Percentiles rank a stretch among this genome's conserved stretches.
Evolutionary conservation across 2,797 vertebrate genomes (phyloP).

Genomic region (Melanotaenia maccullochi): DNA sequence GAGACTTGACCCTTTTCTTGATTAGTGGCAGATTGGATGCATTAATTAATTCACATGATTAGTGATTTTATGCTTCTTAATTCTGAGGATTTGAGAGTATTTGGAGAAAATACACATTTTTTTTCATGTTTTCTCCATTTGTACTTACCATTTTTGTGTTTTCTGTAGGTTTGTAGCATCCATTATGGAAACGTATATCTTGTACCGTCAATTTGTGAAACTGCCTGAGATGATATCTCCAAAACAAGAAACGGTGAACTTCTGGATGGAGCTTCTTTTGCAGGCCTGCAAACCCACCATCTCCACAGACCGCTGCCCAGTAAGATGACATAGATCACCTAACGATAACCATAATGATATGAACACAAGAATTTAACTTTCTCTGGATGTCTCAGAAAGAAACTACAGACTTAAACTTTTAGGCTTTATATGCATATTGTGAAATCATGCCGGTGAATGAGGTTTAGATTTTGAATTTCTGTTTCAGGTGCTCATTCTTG

Average conservation of each 20-base stretch:
- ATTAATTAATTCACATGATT: too few species aligned
- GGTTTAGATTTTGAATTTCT: neutral
- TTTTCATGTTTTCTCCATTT: neutral
- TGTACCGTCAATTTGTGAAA: slow-evolving; percentile 89
- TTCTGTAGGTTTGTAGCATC: slow-evolving; percentile 88
- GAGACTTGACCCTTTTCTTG: slow-evolving; percentile 42
- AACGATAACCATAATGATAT: neutral
- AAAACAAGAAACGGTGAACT: slow-evolving; percentile 83
- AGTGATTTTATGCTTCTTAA: neutral
- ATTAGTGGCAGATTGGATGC: neutral
- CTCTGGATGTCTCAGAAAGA: neutral
- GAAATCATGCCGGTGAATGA: neutral
- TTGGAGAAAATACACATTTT: neutral
- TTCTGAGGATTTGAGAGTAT: neutral
- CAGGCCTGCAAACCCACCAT: slow-evolving; percentile 85
- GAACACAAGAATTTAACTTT: neutral
- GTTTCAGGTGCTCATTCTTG: slow-evolving; percentile 88
- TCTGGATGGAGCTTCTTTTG: slow-evolving; percentile 91
- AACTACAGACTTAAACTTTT: neutral
- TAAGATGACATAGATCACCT: slow-evolving; percentile 67
- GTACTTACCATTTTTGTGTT: neutral
- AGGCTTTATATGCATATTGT: neutral
- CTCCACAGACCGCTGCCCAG: slow-evolving; percentile 79
- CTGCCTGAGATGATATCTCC: slow-evolving; percentile 68
- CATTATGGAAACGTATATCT: slow-evolving; percentile 91